Conservation (phyloP, 2,797 vertebrate species). For the Sitta carolinensis region DNA sequence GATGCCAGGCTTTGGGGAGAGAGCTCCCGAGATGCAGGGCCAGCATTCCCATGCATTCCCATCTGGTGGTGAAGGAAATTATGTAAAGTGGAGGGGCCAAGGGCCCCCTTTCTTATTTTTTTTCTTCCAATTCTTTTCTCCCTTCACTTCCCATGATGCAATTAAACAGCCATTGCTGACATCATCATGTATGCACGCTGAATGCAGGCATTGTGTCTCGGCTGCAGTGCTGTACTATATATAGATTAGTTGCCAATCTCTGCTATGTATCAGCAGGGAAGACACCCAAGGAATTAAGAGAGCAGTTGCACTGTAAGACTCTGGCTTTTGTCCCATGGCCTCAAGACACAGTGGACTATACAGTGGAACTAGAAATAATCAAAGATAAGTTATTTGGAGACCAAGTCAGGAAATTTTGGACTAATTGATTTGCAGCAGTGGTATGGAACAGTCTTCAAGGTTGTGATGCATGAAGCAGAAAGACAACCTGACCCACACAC, state of each 20-base stretch:
- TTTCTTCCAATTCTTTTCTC: slow-evolving; percentile 45
- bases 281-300: slow-evolving; percentile 55
- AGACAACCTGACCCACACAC: neutral
- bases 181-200: slow-evolving; percentile 43
- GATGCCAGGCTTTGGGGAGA: slow-evolving; percentile 31
- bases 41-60: slow-evolving; percentile 20
- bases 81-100: slow-evolving; percentile 45
- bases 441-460: neutral
- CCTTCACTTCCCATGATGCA: slow-evolving; percentile 59
- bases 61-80: slow-evolving; percentile 58
- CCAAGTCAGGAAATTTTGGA: neutral
- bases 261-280: slow-evolving; percentile 54
- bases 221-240: slow-evolving; percentile 51
- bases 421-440: neutral
- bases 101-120: neutral
- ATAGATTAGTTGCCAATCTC: slow-evolving; percentile 64
- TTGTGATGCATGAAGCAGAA: neutral
- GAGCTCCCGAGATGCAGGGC: slow-evolving; percentile 9
- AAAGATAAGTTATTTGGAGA: neutral
- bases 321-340: neutral
- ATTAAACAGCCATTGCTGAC: slow-evolving; percentile 59
- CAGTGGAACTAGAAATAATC: neutral
- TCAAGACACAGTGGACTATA: neutral
- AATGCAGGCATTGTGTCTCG: slow-evolving; percentile 64
- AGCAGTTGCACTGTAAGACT: neutral